Conservation (phyloP, 2,888 invertebrate genomes). For the Salticus scenicus region DNA sequence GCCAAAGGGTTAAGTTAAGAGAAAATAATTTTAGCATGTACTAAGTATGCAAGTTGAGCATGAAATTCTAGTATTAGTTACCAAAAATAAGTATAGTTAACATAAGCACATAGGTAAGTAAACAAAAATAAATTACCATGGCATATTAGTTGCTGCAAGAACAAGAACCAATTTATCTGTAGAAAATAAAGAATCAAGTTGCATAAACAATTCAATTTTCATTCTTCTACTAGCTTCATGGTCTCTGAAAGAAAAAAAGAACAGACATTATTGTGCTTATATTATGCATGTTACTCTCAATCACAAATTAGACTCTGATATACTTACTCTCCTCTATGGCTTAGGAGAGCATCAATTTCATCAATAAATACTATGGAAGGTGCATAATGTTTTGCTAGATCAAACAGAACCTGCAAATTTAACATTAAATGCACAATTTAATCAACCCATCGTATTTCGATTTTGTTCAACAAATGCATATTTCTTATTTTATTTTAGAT, state of each 20-base stretch:
- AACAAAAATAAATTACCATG: constrained; percentile 84
- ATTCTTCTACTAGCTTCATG: constrained; percentile 91
- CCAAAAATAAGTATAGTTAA: too few relatives aligned
- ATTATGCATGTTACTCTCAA: too few relatives aligned
- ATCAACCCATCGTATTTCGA: too few relatives aligned
- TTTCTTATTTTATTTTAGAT: too few relatives aligned
- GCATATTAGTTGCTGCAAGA: constrained; percentile 92
- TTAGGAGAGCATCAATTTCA: constrained; percentile 90
- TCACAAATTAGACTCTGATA: background rate
- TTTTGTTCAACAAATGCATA: too few relatives aligned
- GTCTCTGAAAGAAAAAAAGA: constrained; percentile 78
- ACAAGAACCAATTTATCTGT: constrained; percentile 83
- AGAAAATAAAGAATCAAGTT: constrained; percentile 85
- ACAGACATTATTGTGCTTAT: too few relatives aligned
- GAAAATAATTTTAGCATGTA: too few relatives aligned
- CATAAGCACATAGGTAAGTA: too few relatives aligned
- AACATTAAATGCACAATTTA: too few relatives aligned
- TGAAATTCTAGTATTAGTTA: too few relatives aligned
- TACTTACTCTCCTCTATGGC: constrained; percentile 77
- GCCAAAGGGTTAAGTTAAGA: too few relatives aligned
- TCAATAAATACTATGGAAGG: constrained; percentile 95
- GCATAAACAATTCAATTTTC: constrained; percentile 90
- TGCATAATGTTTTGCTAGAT: constrained; percentile 87
- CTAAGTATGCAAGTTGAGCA: too few relatives aligned
- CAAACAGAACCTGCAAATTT: constrained; percentile 84